Evolutionary conservation across 2,888 invertebrate genomes (phyloP), one percentile per base, ranked within the genome.

Genomic region (Agrochola macilenta): DNA sequence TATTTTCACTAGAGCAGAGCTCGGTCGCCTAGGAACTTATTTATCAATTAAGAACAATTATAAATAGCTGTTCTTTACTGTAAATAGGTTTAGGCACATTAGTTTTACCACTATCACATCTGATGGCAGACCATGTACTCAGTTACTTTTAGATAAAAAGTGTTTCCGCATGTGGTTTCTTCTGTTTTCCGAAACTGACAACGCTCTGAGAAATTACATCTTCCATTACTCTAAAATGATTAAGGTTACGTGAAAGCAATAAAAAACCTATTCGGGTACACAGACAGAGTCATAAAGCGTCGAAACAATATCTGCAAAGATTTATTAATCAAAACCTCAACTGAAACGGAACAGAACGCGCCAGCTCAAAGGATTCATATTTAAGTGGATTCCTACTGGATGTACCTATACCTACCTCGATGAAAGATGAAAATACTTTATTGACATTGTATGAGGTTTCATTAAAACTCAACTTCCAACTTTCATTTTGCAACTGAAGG

Each of bases 271-370:
- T 81, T 58, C 30, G 23, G 46, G 23, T 64, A 17, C 11, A 39
- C 46, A 49, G 35, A 69, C 60, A 52, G 70, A 74, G 23, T 46
- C 52, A 63, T 74, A 70, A 70, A 75, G 57, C 71, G 49, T 11
- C 11, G 80, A 49, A 69, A 74, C 71, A 57, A 54, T 64, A 57
- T 61, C 61, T 71, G 60, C 46, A 83, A 66, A 77, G 74, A 80
- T 79, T 76, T 74, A 83, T 86, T 86, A 83, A 86, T 84, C 61
- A 83, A 84, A 84, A 74, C 66, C 79, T 70, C 74, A 77, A 75
- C 68, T 79, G 80, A 60, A 76, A 77, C 63, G 74, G 76, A 84
- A 82, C 76, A 74, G 74, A 79, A 73, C 69, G 69, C 30, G 60
- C 61, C 43, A 72, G 74, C 72, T 77, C 83, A 83, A 86, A 79